Base-by-base conservation (phyloP, 1,140 invertebrate species). In the Drosophila nigrodunni region DNA sequence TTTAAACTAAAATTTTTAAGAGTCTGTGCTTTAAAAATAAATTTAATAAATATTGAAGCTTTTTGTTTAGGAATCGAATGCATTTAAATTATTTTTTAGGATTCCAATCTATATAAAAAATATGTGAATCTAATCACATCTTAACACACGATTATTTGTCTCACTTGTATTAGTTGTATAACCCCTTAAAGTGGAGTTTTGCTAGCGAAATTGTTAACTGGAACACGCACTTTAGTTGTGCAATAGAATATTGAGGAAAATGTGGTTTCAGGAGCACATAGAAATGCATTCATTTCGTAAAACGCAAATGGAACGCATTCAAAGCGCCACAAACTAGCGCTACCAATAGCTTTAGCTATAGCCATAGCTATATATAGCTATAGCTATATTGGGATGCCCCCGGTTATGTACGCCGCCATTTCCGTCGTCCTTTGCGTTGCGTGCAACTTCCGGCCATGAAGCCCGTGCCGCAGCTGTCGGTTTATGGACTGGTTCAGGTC, bases 281-380 rank as follows among this genome's bases (percentile, higher is more conserved):
- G 66, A 65, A 76, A 82, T 80, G 58, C 78, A 82, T 87, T 88
- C 83, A 83, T 80, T 80, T 71, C 61, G 82, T 55, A 71, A 73
- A 81, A 83, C 77, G 69, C 61, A 67, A 81, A 82, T 83, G 69
- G 52, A 67, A 74, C 78, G 73, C 69, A 71, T 77, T 88, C 78
- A 88, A 78, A 80, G 80, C 80, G 58, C 74, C 85, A 54, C 80
- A 80, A 82, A 80, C 80, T 88, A 30, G 25, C 25, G 3, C 25
- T 30, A 30, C 4, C 25, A 5, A 30, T 30, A 30, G 25, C 25
- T 30, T 2, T 30, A 30, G 25, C 25, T 30, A 4, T 30, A 30
- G 25, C 25, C 6, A 30, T 30, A 30, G 25, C 25, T 30, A 30
- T 5, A 30, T 30, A 4, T 30, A 30, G 25, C 25, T 30, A 30